phyloP scores from a whole-genome alignment of 2,113 vertebrate genomes.

The Carassius carassius region DNA sequence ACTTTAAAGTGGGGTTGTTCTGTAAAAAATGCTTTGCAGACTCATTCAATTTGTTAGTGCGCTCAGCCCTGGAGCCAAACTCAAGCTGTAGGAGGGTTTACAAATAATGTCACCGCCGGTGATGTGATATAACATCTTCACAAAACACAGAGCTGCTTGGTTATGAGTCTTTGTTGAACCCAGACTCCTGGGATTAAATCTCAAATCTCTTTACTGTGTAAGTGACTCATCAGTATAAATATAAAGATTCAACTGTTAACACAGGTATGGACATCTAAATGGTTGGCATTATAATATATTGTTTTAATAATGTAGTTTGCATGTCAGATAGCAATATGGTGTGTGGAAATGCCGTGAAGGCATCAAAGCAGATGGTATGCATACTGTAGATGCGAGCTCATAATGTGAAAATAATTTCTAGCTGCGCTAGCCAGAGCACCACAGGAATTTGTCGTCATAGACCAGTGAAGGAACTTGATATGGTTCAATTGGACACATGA shows the following conservation, averaged over 20 bases:
- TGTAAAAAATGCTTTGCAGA: not conserved
- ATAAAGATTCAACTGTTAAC: not conserved
- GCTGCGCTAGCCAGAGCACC: no score
- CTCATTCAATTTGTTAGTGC: not conserved
- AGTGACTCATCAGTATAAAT: not conserved
- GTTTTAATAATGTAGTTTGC: not conserved
- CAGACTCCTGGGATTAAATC: conserved; percentile 9
- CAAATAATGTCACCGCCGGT: conserved; percentile 16
- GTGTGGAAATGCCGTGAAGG: not conserved
- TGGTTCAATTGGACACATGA: conserved; percentile 30
- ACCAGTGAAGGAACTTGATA: no score
- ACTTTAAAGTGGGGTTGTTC: conserved; percentile 9
- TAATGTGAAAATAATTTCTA: no score
- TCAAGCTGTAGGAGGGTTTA: conserved; percentile 20
- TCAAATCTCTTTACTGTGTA: not conserved
- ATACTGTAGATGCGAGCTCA: no score
- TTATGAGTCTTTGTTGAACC: not conserved
- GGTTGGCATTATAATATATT: not conserved
- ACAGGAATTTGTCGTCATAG: no score
- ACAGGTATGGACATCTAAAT: not conserved
- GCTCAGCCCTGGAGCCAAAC: not conserved
- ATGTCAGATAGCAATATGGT: not conserved
- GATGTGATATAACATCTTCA: conserved; percentile 22
- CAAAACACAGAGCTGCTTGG: not conserved
- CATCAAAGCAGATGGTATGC: conserved; percentile 5